Base-by-base conservation (phyloP, 2,888 invertebrate species). In the Ceriagrion tenellum region DNA sequence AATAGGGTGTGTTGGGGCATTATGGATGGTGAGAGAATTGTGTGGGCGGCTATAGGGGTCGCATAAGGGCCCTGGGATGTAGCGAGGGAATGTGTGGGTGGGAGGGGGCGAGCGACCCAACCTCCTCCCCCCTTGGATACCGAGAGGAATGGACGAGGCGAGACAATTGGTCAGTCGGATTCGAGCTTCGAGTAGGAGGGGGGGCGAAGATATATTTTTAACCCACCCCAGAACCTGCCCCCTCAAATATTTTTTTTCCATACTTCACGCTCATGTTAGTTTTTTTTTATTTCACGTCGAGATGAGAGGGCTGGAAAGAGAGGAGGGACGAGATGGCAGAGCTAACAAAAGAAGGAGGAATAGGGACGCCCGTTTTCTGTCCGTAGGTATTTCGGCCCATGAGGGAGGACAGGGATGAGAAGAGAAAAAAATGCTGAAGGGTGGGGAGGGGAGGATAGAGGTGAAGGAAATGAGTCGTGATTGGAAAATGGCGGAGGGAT, bases 151-250 rank as follows among this genome's bases (percentile, higher is more conserved):
- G 26, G 81, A 26, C 35, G 81, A 35, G 35, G 13, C 81, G 81
- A 81, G 81, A 81, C 81, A 81, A 81, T 81, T 81, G 81, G 81
- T 81, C 81, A 81, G 81, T 16, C 81, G 81, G 35, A 81, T 81
- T 18, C 81, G 81, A 81, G 81, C 18, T 59, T 59, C 59, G 59
- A 59, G 59, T 20, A 10, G 30, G 81, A n/a, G 18, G 69, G 30
- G 35, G 35, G 35, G 30, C 8, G 2, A 10, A 35, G 35, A 35
- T 0, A 35, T 30, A 35, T 81, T 81, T 81, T 81, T 35, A 1
- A 69, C 69, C 6, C 69, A 1, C 81, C 35, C 81, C 12, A 2
- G 47, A 47, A 2, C 47, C 47, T 4, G 47, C 47, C 47, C 47
- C 8, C 47, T 8, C 47, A 23, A 69, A 35, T 35, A 18, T 81